Conservation (phyloP, 1,140 invertebrate species). For the Cheumatopsyche charites region DNA sequence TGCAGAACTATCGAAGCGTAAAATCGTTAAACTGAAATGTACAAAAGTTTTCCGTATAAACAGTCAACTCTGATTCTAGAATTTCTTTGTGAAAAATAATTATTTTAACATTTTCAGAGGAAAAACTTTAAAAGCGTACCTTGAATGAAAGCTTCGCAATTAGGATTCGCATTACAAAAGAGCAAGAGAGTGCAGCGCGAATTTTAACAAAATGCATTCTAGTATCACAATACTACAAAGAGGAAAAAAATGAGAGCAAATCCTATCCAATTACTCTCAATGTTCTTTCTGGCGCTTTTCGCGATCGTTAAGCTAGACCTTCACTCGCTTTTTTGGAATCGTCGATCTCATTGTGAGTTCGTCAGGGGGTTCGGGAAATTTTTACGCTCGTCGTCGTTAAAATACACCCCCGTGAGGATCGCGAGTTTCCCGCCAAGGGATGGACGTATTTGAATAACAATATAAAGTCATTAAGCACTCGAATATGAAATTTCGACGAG, state of each 20-base stretch:
- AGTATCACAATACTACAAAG: neutral
- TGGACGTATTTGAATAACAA: slow-evolving; percentile 31
- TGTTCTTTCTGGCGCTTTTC: neutral
- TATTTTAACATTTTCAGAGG: too few species aligned
- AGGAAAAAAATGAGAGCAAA: neutral
- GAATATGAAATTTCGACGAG: slow-evolving; percentile 31
- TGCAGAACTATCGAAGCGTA: neutral
- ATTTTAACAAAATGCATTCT: too few species aligned
- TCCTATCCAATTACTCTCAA: neutral
- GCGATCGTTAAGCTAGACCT: neutral
- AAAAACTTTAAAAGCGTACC: too few species aligned
- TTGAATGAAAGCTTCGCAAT: too few species aligned
- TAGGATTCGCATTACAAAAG: too few species aligned
- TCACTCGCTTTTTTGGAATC: neutral
- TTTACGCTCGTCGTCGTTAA: slow-evolving; percentile 11
- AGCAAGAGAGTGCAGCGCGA: too few species aligned
- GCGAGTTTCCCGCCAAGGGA: slow-evolving; percentile 4
- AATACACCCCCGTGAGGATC: neutral
- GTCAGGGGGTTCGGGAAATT: neutral
- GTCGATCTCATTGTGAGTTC: too few species aligned
- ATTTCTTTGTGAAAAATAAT: too few species aligned
- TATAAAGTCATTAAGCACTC: slow-evolving; percentile 36
- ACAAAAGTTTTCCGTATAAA: neutral
- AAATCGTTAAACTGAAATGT: neutral
- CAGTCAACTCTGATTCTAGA: too few species aligned